Conservation (phyloP, 2,888 invertebrate genomes). For the Papilio elwesi region DNA sequence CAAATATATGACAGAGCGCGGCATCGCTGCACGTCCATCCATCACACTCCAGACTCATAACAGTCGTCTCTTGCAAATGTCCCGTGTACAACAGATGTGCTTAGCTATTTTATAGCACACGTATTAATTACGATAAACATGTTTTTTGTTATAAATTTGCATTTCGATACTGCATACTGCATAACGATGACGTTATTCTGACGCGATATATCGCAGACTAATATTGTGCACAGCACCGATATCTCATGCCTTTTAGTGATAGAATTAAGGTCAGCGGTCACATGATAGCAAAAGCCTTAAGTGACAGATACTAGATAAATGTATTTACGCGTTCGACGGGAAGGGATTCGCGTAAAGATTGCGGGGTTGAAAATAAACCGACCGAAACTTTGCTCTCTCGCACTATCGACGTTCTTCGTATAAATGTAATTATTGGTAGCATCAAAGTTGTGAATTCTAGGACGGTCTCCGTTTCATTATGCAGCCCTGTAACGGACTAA, state of each 20-base stretch:
- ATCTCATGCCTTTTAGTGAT: constrained; percentile 76
- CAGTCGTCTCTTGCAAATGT: constrained; percentile 69
- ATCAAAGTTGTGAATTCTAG: constrained; percentile 69
- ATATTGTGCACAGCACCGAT: constrained; percentile 80
- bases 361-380: constrained; percentile 33
- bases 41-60: constrained; percentile 77
- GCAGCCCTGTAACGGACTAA: constrained; percentile 74
- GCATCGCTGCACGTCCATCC: constrained; percentile 66
- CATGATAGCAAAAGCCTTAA: constrained; percentile 80
- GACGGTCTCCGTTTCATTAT: constrained; percentile 77
- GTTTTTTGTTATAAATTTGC: not conserved
- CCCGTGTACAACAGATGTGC: constrained; percentile 66
- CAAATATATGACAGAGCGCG: constrained; percentile 48
- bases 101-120: constrained; percentile 56
- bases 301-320: constrained; percentile 83
- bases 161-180: not conserved
- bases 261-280: constrained; percentile 80
- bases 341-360: constrained; percentile 65
- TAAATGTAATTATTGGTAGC: constrained; percentile 72
- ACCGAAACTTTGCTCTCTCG: constrained; percentile 12
- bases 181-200: constrained; percentile 75
- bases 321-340: constrained; percentile 77
- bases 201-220: constrained; percentile 77
- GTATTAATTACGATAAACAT: constrained; percentile 46
- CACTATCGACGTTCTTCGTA: constrained; percentile 29